Conservation (phyloP, 2,888 invertebrate genomes). For the Dendrolimus pini region DNA sequence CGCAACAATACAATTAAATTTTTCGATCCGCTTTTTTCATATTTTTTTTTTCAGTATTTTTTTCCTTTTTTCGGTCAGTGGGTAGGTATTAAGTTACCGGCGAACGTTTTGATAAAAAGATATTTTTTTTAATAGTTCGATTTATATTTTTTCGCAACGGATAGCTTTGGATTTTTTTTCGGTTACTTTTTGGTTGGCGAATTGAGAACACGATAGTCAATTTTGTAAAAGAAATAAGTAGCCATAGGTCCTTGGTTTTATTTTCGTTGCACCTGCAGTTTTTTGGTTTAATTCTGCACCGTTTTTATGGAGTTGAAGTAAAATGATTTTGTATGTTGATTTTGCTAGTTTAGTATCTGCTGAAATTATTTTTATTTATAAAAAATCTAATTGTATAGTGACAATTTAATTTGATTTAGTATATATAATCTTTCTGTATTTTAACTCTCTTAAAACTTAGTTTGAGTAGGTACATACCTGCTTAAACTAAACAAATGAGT, state of each 20-base stretch:
- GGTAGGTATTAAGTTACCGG: constrained; percentile 57
- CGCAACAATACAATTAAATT: constrained; percentile 61
- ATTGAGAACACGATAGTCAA: constrained; percentile 12
- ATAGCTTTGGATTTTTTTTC: constrained; percentile 34
- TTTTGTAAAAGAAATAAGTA: constrained; percentile 35
- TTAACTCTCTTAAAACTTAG: too few relatives aligned
- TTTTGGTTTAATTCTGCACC: neutral
- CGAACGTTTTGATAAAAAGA: constrained; percentile 35
- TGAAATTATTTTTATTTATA: too few relatives aligned
- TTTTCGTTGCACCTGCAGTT: constrained; percentile 24
- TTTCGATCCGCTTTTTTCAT: constrained; percentile 40
- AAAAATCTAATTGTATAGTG: too few relatives aligned
- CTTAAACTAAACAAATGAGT: too few relatives aligned
- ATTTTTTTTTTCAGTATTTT: neutral
- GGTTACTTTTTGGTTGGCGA: constrained; percentile 19
- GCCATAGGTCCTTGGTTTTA: constrained; percentile 26
- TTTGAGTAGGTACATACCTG: too few relatives aligned
- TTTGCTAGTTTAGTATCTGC: too few relatives aligned
- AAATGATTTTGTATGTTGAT: too few relatives aligned
- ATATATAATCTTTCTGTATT: too few relatives aligned
- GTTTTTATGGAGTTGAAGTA: too few relatives aligned
- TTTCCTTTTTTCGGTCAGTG: constrained; percentile 53
- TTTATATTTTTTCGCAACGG: constrained; percentile 36
- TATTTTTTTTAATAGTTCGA: constrained; percentile 36
- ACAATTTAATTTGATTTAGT: too few relatives aligned